Conservation (phyloP, 2,888 invertebrate genomes). For the Meteorus cinctellus region DNA sequence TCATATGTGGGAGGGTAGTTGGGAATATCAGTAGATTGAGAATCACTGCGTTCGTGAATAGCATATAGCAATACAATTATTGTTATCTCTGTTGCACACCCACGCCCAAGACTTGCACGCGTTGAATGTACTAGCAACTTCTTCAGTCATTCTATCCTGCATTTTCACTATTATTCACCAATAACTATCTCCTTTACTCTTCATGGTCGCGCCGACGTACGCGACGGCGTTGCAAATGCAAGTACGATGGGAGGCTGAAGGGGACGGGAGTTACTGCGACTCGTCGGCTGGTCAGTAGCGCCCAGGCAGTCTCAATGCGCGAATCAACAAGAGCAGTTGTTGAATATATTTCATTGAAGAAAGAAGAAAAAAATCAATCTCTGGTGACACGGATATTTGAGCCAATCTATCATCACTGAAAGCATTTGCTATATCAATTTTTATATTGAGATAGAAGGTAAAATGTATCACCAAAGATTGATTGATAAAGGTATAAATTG, state of each 20-base stretch:
- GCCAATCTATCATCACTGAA: too few species aligned
- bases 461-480: not conserved
- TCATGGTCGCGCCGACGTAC: slow-evolving; percentile 66
- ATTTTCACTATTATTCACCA: slow-evolving; percentile 64
- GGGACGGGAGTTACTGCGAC: slow-evolving; percentile 56
- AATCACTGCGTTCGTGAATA: slow-evolving; percentile 19
- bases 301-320: slow-evolving; percentile 66
- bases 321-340: slow-evolving; percentile 37
- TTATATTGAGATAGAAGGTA: too few species aligned
- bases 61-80: slow-evolving; percentile 12
- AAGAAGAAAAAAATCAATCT: slow-evolving; percentile 3
- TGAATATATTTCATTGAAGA: not conserved
- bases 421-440: too few species aligned
- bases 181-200: slow-evolving; percentile 39
- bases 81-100: slow-evolving; percentile 19
- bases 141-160: slow-evolving; percentile 57
- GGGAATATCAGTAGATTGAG: slow-evolving; percentile 10
- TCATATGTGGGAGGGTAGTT: not conserved
- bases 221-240: slow-evolving; percentile 62
- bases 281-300: slow-evolving; percentile 66
- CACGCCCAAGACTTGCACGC: slow-evolving; percentile 57
- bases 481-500: not conserved
- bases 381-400: not conserved
- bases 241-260: slow-evolving; percentile 70
- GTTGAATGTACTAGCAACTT: not conserved